These are phyloP conservation scores for Ecliptopera silaceata DNA, from an alignment of 2,888 invertebrate species.

Conservation along the genomic window DNA sequence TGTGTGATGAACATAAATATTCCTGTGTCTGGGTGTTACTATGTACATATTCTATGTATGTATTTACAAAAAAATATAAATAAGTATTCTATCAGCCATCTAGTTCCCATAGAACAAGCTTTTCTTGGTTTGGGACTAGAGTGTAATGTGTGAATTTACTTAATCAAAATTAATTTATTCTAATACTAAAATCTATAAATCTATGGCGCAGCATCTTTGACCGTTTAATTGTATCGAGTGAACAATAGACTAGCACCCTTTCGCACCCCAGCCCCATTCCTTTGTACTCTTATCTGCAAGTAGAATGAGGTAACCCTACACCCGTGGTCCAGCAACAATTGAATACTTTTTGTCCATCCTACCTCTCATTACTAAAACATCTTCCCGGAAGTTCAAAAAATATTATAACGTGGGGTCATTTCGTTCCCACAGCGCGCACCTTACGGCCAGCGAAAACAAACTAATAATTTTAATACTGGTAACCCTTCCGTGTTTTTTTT, in stretches of 20 bases:
- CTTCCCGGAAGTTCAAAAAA: conserved; percentile 78
- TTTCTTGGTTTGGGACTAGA: too few relatives aligned
- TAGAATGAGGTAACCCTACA: conserved; percentile 49
- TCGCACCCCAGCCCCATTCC: conserved; percentile 15
- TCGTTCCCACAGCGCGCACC: conserved; percentile 75
- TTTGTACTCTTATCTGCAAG: conserved; percentile 16
- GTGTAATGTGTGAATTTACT: too few relatives aligned
- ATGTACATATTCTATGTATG: too few relatives aligned
- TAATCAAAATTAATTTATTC: not conserved
- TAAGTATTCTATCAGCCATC: too few relatives aligned
- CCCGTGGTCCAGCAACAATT: conserved; percentile 59
- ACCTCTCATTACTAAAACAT: conserved; percentile 72
- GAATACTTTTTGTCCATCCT: conserved; percentile 63
- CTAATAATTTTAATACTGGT: conserved; percentile 74
- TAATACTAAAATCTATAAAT: not conserved
- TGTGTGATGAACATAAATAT: too few relatives aligned
- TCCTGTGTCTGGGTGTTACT: too few relatives aligned
- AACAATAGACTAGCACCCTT: conserved; percentile 32
- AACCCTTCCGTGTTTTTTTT: conserved; percentile 79
- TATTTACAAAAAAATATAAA: too few relatives aligned
- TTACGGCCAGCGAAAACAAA: conserved; percentile 70
- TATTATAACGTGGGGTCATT: conserved; percentile 67
- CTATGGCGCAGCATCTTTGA: conserved; percentile 14
- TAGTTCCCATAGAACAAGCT: too few relatives aligned
- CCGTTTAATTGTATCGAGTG: conserved; percentile 28